phyloP scores from a whole-genome alignment of 2,113 vertebrate genomes.

The Oncorhynchus keta region DNA sequence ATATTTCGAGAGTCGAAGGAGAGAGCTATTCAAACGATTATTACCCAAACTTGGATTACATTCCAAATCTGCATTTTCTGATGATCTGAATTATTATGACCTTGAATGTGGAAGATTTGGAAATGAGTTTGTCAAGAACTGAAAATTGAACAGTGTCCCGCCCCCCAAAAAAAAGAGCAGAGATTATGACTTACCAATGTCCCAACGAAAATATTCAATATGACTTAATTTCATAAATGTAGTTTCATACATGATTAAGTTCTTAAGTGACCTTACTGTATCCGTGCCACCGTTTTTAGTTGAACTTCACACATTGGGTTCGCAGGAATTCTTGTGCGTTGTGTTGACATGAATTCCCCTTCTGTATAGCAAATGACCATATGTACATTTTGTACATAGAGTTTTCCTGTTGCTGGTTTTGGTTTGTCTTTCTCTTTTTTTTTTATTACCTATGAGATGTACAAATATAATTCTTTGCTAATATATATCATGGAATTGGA shows the following conservation, averaged over 20 bases:
- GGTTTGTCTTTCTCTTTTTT: constrained; percentile 39
- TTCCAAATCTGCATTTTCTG: constrained; percentile 50
- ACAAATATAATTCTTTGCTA: constrained; percentile 80
- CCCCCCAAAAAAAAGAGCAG: constrained; percentile 39
- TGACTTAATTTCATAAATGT: constrained; percentile 46
- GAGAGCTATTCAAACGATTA: constrained; percentile 18
- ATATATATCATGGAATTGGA: constrained; percentile 77
- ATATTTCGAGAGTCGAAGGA: constrained; percentile 23
- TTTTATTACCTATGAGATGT: constrained; percentile 68
- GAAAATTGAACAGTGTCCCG: constrained; percentile 58
- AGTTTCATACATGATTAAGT: constrained; percentile 65
- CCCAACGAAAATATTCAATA: constrained; percentile 62
- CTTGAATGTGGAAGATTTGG: constrained; percentile 54
- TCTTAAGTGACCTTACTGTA: constrained; percentile 72
- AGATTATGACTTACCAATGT: constrained; percentile 40
- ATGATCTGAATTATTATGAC: constrained; percentile 48
- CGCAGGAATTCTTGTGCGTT: constrained; percentile 37
- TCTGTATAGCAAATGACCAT: constrained; percentile 39
- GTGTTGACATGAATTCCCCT: constrained; percentile 41
- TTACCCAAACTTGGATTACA: constrained; percentile 43
- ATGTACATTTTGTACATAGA: constrained; percentile 80
- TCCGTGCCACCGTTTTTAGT: constrained; percentile 48
- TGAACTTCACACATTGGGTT: constrained; percentile 25
- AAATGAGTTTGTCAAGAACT: constrained; percentile 64
- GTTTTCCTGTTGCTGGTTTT: constrained; percentile 70